phyloP scores from a whole-genome alignment of 1,140 invertebrate genomes.

The Aricia agestis region DNA sequence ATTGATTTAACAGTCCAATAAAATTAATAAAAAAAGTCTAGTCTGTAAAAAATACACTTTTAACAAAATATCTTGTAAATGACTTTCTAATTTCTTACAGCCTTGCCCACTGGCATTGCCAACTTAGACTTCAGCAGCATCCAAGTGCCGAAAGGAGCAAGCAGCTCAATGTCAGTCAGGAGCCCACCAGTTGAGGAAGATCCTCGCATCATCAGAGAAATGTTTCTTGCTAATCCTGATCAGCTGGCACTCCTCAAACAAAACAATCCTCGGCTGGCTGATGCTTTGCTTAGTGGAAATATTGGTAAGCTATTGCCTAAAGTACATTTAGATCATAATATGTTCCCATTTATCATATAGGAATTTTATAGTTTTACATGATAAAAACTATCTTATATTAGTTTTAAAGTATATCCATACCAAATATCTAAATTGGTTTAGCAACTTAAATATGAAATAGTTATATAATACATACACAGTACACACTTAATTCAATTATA shows the following conservation, averaged over 20 bases:
- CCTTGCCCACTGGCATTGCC: conserved; percentile 55
- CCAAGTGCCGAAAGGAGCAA: conserved; percentile 80
- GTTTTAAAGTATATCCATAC: too few relatives aligned
- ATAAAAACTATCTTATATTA: conserved; percentile 5
- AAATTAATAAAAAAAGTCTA: conserved; percentile 30
- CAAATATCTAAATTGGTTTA: too few relatives aligned
- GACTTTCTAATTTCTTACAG: conserved; percentile 39
- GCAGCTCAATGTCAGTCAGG: conserved; percentile 63
- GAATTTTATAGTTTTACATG: too few relatives aligned
- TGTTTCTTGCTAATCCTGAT: conserved; percentile 95
- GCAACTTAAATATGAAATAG: too few relatives aligned
- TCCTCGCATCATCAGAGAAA: conserved; percentile 90
- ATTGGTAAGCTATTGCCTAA: conserved; percentile 77
- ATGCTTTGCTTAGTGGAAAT: conserved; percentile 90
- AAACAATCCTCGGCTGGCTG: conserved; percentile 94
- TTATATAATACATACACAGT: too few relatives aligned
- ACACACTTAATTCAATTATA: too few relatives aligned
- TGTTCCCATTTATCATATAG: too few relatives aligned
- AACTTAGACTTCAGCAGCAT: conserved; percentile 91
- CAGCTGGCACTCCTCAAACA: conserved; percentile 93
- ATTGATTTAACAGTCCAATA: conserved; percentile 21
- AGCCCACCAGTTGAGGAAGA: conserved; percentile 84
- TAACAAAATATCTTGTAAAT: conserved; percentile 30
- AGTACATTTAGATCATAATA: not conserved
- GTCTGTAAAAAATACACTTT: conserved; percentile 23